Percentiles rank a stretch among this genome's conserved stretches.
Conservation (phyloP, 2,888 invertebrate genomes). For the Oxyscelio sp. region DNA sequence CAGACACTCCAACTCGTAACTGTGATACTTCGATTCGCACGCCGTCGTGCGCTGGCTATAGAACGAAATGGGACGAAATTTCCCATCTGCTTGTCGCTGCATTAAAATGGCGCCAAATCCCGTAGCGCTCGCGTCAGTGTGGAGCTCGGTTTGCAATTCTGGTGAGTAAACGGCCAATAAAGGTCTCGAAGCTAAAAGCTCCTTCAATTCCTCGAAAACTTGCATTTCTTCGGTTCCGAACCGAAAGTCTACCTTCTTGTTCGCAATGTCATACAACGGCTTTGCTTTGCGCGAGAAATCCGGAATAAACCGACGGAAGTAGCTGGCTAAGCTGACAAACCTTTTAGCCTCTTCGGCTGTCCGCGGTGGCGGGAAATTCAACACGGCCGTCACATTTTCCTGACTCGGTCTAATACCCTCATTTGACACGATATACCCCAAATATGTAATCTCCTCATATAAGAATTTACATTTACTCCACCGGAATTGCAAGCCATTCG, state of each 20-base stretch:
- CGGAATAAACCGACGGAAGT: too few species aligned
- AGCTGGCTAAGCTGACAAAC: too few species aligned
- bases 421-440: too few species aligned
- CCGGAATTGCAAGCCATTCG: not conserved
- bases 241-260: not conserved
- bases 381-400: not conserved
- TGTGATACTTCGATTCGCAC: not conserved
- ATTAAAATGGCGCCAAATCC: not conserved
- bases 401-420: not conserved
- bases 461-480: too few species aligned
- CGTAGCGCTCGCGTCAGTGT: too few species aligned
- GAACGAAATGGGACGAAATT: not conserved
- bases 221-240: not conserved
- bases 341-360: too few species aligned
- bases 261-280: too few species aligned
- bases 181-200: not conserved
- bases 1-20: not conserved
- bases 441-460: too few species aligned
- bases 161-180: constrained; percentile 10
- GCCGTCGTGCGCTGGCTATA: constrained; percentile 14
- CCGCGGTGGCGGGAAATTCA: too few species aligned
- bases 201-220: not conserved
- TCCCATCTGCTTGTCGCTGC: not conserved
- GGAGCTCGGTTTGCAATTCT: not conserved
- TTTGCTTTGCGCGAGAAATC: too few species aligned